Conservation (phyloP, 2,797 vertebrate genomes). For the Mareca penelope region DNA sequence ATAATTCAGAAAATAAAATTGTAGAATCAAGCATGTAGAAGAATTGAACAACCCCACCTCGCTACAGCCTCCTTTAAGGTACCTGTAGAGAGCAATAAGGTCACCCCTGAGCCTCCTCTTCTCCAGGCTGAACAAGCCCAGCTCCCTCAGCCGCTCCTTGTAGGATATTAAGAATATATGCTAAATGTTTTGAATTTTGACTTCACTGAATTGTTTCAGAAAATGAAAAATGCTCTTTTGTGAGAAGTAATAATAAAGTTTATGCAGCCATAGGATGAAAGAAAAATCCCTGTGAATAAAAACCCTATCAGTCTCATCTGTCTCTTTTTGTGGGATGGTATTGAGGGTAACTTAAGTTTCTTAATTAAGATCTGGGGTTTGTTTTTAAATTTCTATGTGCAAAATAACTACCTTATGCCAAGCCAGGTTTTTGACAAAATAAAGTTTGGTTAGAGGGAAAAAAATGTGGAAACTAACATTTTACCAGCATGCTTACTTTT, state of each 20-base stretch:
- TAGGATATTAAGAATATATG: no score
- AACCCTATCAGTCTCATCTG: not conserved
- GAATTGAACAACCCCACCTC: no score
- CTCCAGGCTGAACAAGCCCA: no score
- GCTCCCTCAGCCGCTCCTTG: no score
- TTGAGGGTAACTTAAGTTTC: not conserved
- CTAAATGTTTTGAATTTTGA: not conserved
- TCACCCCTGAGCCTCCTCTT: no score
- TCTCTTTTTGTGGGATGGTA: not conserved
- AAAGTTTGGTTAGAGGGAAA: not conserved
- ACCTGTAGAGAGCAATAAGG: no score
- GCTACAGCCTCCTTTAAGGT: no score
- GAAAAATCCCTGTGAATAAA: not conserved
- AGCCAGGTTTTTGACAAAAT: not conserved
- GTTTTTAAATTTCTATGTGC: not conserved
- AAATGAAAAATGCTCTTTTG: not conserved
- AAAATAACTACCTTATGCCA: not conserved
- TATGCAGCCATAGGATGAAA: not conserved
- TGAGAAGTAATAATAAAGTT: not conserved
- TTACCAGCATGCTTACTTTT: not conserved
- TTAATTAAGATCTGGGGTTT: not conserved
- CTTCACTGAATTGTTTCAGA: not conserved
- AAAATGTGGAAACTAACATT: not conserved
- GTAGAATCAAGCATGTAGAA: no score
- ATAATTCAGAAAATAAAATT: not conserved